Conservation (phyloP, 2,888 invertebrate genomes). For the Leptinotarsa tumamoca region DNA sequence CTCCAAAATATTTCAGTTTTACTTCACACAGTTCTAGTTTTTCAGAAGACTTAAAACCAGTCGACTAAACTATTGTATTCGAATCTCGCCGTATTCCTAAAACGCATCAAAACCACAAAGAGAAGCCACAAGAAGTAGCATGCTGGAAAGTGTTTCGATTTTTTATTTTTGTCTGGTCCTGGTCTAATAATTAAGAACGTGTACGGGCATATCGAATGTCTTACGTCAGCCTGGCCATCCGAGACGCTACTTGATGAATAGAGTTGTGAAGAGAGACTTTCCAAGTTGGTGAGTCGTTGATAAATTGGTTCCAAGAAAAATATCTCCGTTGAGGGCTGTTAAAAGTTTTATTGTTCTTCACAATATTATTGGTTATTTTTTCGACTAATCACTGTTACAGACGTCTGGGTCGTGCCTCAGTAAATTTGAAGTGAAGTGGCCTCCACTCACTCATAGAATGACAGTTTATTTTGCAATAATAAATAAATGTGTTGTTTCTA, state of each 20-base stretch:
- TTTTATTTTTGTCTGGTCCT: conserved; percentile 42
- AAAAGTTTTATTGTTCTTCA: conserved; percentile 16
- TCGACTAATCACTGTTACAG: neutral
- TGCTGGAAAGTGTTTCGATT: conserved; percentile 30
- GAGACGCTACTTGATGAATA: conserved; percentile 2
- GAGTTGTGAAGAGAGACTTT: conserved; percentile 14
- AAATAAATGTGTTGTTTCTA: too few species aligned
- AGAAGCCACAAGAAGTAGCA: conserved; percentile 43
- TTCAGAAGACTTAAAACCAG: neutral
- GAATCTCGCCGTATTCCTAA: conserved; percentile 11
- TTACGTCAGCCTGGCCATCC: conserved; percentile 6
- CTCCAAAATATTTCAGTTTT: neutral
- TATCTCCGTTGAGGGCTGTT: neutral
- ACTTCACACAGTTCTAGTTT: conserved; percentile 17
- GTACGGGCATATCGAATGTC: conserved; percentile 22
- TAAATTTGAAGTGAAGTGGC: neutral
- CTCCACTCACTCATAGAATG: too few species aligned
- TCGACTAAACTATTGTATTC: conserved; percentile 8
- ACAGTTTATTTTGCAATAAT: too few species aligned
- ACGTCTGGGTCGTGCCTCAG: neutral
- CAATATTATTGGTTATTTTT: conserved; percentile 1
- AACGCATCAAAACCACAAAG: conserved; percentile 19
- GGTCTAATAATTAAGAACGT: conserved; percentile 37
- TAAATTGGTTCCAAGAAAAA: conserved; percentile 16
- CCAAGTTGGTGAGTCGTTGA: conserved; percentile 18